Percentiles rank a stretch among this genome's conserved stretches.
Conservation (phyloP, 2,888 invertebrate genomes). For the Aproaerema taeniolella region DNA sequence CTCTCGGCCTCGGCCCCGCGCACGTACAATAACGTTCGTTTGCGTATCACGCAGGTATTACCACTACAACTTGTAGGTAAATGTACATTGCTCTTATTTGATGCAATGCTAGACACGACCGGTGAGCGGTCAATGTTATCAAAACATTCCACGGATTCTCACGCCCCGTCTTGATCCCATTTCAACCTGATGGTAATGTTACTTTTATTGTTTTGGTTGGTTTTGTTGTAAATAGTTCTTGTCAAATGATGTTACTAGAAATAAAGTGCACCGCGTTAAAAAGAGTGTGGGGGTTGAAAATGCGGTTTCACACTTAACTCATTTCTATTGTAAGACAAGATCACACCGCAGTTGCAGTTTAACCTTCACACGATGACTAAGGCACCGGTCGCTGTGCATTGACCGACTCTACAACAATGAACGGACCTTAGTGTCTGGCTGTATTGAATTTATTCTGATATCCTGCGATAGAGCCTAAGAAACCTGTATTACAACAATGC, state of each 20-base stretch:
- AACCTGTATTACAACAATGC: neutral
- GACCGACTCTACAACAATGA: conserved; percentile 4
- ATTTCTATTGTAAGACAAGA: too few relatives aligned
- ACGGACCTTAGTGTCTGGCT: neutral
- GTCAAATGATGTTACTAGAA: too few relatives aligned
- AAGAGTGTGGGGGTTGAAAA: too few relatives aligned
- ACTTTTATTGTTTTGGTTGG: too few relatives aligned
- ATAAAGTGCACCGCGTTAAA: too few relatives aligned
- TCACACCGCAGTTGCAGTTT: too few relatives aligned
- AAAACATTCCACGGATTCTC: conserved; percentile 51
- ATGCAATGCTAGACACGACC: conserved; percentile 5
- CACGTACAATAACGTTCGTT: conserved; percentile 42
- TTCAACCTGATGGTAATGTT: too few relatives aligned
- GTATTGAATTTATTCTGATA: conserved; percentile 3
- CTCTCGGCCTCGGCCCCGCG: conserved; percentile 60
- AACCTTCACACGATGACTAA: conserved; percentile 10
- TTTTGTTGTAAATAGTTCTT: too few relatives aligned
- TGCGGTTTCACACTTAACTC: too few relatives aligned
- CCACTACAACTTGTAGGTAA: neutral
- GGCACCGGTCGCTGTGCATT: neutral
- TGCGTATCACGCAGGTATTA: conserved; percentile 37
- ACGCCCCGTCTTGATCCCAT: conserved; percentile 31
- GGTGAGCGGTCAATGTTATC: conserved; percentile 36
- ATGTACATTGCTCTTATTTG: conserved; percentile 3
- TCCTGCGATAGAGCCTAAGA: conserved; percentile 10